A percentile compares a stretch with the other conserved stretches of the same genome.
Evolutionary conservation across 2,797 vertebrate species (phyloP).

Genomic region (Adelosebastes latens): DNA sequence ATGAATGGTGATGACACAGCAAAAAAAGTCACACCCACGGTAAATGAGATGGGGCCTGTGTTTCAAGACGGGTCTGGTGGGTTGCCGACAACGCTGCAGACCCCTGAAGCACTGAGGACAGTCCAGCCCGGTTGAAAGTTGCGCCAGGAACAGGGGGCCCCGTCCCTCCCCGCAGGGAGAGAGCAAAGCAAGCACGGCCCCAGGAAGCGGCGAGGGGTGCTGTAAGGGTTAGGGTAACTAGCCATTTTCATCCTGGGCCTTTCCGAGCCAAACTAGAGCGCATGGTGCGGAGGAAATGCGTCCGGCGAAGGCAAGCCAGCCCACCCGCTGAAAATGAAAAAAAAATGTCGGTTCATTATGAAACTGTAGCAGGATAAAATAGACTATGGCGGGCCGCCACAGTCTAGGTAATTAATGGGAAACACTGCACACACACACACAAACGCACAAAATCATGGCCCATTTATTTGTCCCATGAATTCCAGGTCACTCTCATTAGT

Average conservation of each 20-base stretch:
- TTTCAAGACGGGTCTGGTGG: too few species aligned
- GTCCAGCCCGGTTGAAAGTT: too few species aligned
- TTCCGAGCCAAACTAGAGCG: neutral
- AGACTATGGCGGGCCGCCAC: neutral
- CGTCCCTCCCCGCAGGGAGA: neutral
- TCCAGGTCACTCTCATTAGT: conserved; percentile 42
- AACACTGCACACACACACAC: neutral
- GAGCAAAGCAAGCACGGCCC: neutral
- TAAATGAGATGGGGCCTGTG: too few species aligned
- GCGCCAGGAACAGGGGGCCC: too few species aligned
- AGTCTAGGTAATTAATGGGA: neutral
- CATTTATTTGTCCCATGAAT: conserved; percentile 4
- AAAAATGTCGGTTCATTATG: neutral
- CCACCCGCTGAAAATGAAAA: neutral
- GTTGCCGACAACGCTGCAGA: too few species aligned
- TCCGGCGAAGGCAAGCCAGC: neutral
- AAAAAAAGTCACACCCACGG: too few species aligned
- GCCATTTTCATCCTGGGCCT: neutral
- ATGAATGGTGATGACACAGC: too few species aligned
- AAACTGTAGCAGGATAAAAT: neutral
- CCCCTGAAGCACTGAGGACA: too few species aligned
- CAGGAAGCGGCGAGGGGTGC: neutral
- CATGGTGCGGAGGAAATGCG: neutral
- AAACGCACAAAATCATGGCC: neutral
- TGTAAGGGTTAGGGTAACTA: neutral